Evolutionary conservation across 1,140 invertebrate species (phyloP).

Genomic region (Panagrolaimus sp.): DNA sequence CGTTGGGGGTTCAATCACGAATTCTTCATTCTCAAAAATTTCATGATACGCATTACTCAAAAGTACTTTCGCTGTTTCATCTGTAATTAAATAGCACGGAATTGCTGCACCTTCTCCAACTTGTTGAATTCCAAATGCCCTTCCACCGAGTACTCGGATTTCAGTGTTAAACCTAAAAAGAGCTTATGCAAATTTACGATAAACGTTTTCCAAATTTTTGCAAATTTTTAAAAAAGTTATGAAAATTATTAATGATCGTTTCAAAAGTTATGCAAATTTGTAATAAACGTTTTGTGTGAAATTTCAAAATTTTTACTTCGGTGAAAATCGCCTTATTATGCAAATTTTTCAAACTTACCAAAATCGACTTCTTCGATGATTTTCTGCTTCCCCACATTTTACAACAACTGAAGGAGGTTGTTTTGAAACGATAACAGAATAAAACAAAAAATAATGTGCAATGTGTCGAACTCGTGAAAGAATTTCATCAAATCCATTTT

Average conservation of each 20-base stretch:
- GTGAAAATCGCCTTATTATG: too few species aligned
- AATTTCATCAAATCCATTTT: slow-evolving; percentile 53
- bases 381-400: slow-evolving; percentile 59
- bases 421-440: slow-evolving; percentile 55
- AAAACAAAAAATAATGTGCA: slow-evolving; percentile 58
- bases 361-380: slow-evolving; percentile 55
- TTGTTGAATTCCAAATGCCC: slow-evolving; percentile 52
- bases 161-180: slow-evolving; percentile 59
- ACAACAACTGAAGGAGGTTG: slow-evolving; percentile 56
- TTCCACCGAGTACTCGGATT: slow-evolving; percentile 55
- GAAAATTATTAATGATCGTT: too few species aligned
- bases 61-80: slow-evolving; percentile 55
- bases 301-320: too few species aligned
- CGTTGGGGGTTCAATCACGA: slow-evolving; percentile 50
- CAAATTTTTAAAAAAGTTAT: too few species aligned
- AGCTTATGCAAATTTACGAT: too few species aligned
- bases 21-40: slow-evolving; percentile 57
- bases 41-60: slow-evolving; percentile 57
- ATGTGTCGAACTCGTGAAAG: slow-evolving; percentile 45
- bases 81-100: slow-evolving; percentile 57
- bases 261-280: too few species aligned
- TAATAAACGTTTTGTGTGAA: too few species aligned
- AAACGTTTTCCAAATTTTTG: too few species aligned
- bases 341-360: too few species aligned
- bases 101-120: slow-evolving; percentile 45